Evolutionary conservation across 2,113 vertebrate species (phyloP).

Genomic region (Paracanthobrama guichenoti): DNA sequence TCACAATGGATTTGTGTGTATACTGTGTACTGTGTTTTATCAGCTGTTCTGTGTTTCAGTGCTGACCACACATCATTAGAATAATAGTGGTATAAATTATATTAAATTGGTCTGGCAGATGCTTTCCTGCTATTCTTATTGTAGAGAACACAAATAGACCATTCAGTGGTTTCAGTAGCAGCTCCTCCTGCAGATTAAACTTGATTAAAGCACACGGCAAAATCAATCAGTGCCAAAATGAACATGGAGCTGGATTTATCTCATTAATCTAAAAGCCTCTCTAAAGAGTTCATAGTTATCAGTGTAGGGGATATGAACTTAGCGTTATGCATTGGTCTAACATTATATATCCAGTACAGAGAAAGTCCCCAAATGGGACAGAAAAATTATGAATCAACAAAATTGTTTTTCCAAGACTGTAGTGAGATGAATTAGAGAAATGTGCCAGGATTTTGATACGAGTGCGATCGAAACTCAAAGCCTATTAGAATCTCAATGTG

Average conservation of each 20-base stretch:
- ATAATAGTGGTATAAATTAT: conserved; percentile 3
- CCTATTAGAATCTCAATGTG: too few species aligned
- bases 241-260: conserved; percentile 6
- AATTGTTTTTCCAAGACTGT: not conserved
- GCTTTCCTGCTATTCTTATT: not conserved
- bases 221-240: conserved; percentile 2
- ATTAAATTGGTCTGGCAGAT: conserved; percentile 18
- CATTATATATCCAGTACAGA: not conserved
- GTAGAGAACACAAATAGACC: not conserved
- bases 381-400: not conserved
- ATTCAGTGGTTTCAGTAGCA: not conserved
- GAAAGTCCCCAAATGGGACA: not conserved
- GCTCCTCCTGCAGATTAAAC: conserved; percentile 1
- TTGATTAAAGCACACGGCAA: not conserved
- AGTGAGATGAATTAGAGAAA: not conserved
- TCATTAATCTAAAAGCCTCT: not conserved
- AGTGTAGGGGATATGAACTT: not conserved
- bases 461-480: too few species aligned
- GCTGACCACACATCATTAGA: not conserved
- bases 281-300: not conserved
- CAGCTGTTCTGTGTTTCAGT: conserved; percentile 10
- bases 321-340: not conserved
- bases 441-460: too few species aligned
- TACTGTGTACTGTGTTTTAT: not conserved
- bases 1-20: not conserved